Conservation (phyloP, 2,797 vertebrate species). For the Sebastes itinus region DNA sequence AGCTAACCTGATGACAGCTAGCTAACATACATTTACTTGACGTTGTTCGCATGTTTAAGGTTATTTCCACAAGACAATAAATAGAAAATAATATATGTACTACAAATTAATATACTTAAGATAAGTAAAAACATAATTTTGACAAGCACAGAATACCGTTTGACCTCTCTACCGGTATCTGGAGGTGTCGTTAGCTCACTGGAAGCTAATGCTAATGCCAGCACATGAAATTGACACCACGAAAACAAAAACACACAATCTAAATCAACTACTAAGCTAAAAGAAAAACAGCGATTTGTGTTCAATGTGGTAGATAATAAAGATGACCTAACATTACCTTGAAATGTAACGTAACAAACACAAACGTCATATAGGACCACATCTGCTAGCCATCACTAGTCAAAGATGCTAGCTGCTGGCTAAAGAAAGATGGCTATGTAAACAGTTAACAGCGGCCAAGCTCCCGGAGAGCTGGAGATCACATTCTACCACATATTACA, state of each 20-base stretch:
- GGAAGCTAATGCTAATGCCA: constrained; percentile 47
- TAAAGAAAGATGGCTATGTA: constrained; percentile 61
- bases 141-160: not conserved
- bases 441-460: constrained; percentile 49
- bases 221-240: constrained; percentile 39
- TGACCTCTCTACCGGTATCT: constrained; percentile 4
- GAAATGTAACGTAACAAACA: not conserved
- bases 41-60: not conserved
- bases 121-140: no score
- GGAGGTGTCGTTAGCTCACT: not conserved
- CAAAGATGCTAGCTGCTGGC: constrained; percentile 39
- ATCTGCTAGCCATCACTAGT: not conserved
- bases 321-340: not conserved
- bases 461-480: not conserved
- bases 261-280: not conserved
- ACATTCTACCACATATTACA: rapidly evolving
- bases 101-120: rapidly evolving
- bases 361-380: not conserved
- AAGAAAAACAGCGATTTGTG: rapidly evolving
- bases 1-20: constrained; percentile 36
- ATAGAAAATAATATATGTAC: rapidly evolving
- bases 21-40: not conserved
- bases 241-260: constrained; percentile 37
- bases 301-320: rapidly evolving
- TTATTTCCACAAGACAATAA: not conserved